Percentiles rank a stretch among this genome's conserved stretches.
Conservation (phyloP, 2,888 invertebrate species). For the Rhopalosiphum nymphaeae region DNA sequence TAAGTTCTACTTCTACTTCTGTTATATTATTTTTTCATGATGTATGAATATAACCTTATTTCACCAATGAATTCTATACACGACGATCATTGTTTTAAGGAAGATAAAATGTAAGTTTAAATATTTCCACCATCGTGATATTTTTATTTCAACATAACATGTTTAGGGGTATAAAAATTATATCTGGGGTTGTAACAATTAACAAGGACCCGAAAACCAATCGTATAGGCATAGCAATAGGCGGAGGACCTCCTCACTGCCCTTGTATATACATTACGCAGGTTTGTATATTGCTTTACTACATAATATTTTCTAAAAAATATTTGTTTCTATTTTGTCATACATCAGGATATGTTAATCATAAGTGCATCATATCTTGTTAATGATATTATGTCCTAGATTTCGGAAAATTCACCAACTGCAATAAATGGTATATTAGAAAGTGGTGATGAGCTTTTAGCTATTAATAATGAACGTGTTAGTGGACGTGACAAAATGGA, state of each 20-base stretch:
- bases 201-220: slow-evolving; percentile 91
- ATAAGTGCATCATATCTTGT: background rate
- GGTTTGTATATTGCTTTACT: slow-evolving; percentile 71
- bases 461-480: slow-evolving; percentile 91
- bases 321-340: background rate
- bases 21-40: background rate
- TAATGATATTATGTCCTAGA: slow-evolving; percentile 71
- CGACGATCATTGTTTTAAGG: slow-evolving; percentile 87
- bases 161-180: slow-evolving; percentile 96
- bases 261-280: slow-evolving; percentile 99
- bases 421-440: slow-evolving; percentile 92
- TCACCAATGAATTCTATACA: slow-evolving; percentile 70
- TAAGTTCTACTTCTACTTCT: background rate
- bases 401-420: slow-evolving; percentile 98
- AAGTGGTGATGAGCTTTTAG: slow-evolving; percentile 96
- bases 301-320: background rate
- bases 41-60: slow-evolving; percentile 69
- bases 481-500: slow-evolving; percentile 98
- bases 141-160: slow-evolving; percentile 29
- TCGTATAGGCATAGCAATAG: slow-evolving; percentile 97
- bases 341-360: background rate
- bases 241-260: slow-evolving; percentile 94
- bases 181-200: slow-evolving; percentile 90
- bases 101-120: slow-evolving; percentile 78
- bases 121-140: slow-evolving; percentile 51